Percentiles rank a stretch among this genome's conserved stretches.
Evolutionary conservation across 2,797 vertebrate genomes (phyloP).

Genomic region (Fringilla coelebs): DNA sequence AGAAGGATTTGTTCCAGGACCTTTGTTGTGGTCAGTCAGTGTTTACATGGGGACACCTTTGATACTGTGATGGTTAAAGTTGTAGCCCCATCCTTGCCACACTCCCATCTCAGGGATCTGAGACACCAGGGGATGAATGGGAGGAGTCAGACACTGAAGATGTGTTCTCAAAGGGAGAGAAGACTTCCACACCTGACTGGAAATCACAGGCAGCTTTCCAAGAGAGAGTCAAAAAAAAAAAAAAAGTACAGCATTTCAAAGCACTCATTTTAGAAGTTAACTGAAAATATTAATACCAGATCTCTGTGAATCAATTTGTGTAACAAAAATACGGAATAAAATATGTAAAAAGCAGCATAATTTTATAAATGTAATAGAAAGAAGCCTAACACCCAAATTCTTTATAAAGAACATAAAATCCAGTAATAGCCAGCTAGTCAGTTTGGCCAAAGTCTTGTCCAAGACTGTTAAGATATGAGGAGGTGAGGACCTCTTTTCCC

Average conservation of each 20-base stretch:
- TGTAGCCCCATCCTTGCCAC: neutral
- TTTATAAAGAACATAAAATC: neutral
- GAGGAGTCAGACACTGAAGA: neutral
- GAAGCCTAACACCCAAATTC: neutral
- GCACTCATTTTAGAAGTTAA: neutral
- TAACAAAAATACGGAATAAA: neutral
- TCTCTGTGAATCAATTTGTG: neutral
- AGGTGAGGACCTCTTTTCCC: neutral
- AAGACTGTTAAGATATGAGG: neutral
- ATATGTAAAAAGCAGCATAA: neutral
- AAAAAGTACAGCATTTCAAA: neutral
- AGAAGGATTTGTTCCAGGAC: neutral
- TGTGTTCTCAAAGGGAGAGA: neutral
- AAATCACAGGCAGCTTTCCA: neutral
- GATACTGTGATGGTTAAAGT: neutral
- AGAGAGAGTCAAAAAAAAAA: neutral
- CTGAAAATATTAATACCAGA: neutral
- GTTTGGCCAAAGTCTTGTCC: neutral
- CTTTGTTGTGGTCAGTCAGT: neutral
- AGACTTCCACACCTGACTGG: neutral
- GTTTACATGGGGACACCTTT: neutral
- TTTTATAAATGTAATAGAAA: neutral
- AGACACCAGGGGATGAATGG: neutral
- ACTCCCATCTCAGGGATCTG: neutral
- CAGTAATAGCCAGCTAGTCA: neutral